Evolutionary conservation across 2,888 invertebrate species (phyloP).

Genomic region (Gasteruption jaculator): DNA sequence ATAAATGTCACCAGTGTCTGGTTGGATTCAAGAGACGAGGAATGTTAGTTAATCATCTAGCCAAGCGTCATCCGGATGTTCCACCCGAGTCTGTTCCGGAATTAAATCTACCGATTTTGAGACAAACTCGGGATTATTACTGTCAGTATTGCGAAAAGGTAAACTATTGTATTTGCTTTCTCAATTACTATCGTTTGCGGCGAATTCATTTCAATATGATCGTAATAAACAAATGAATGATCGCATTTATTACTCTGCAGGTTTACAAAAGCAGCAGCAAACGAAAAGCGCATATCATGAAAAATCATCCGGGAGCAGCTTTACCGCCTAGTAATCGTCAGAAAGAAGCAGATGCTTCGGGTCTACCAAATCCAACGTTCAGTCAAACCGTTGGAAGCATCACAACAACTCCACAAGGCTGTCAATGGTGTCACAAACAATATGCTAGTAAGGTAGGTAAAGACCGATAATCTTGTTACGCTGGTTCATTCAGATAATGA

Average conservation of each 20-base stretch:
- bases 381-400: constrained; percentile 71
- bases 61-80: constrained; percentile 68
- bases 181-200: neutral
- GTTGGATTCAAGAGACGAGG: constrained; percentile 79
- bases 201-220: too few relatives aligned
- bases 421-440: constrained; percentile 81
- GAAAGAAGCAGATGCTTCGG: constrained; percentile 49
- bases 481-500: neutral
- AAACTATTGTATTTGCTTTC: constrained; percentile 8
- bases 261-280: constrained; percentile 82
- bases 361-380: constrained; percentile 60
- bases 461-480: neutral
- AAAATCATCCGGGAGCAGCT: constrained; percentile 77
- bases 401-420: constrained; percentile 66
- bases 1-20: constrained; percentile 72
- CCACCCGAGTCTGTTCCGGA: constrained; percentile 66
- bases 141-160: constrained; percentile 81
- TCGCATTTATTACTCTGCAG: constrained; percentile 28
- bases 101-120: constrained; percentile 72
- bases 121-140: constrained; percentile 73
- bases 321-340: constrained; percentile 58
- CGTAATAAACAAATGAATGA: too few relatives aligned
- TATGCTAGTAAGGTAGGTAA: constrained; percentile 69
- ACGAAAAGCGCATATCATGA: constrained; percentile 74
- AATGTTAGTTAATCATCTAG: constrained; percentile 81